Evolutionary conservation across 2,113 vertebrate species (phyloP), one percentile per base, ranked within the genome.

Genomic region (Nannospalax galili): DNA sequence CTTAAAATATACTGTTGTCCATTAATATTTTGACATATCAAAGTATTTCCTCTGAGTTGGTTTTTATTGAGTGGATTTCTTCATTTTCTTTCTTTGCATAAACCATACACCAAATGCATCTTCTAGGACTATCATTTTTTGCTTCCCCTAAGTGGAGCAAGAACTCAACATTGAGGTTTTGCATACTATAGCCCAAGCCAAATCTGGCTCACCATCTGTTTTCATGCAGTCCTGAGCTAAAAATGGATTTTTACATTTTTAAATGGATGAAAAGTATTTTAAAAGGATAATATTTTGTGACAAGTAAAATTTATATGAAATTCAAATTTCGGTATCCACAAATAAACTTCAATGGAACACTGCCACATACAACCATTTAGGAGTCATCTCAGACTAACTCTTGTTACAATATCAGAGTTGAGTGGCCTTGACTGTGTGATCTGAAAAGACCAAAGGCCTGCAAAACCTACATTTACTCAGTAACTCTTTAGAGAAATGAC

Each of bases 221-320:
- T 96, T 75, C 40, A 30, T 67, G 48, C 0, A 19, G 56, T 3
- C 42, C 35, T 60, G 40, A 56, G 73, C 52, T 95, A 90, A 56
- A 73, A 58, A 58, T 60, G n/a, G n/a, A 8, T 56, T 74, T 82
- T 87, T 45, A 75, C 3, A 42, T 78, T 84, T 93, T 95, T 64
- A 69, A 79, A 42, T 73, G 22, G 72, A 86, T 86, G 58, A 62
- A 87, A 91, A 84, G 78, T 56, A 79, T 16, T 67, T 75, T 91
- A 72, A 84, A n/a, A 81, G n/a, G 90, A 73, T 37, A 79, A 88
- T 94, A 48, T 85, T 88, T 91, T 80, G 74, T 78, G 48, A 65
- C 14, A 48, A 56, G 17, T 90, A 90, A 93, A 85, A 85, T 56
- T 92, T 24, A 64, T 14, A 60, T 32, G 42, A 65, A 79, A 94